A percentile compares a stretch with the other conserved stretches of the same genome.
These are phyloP conservation scores for Tholera decimalis DNA, from an alignment of 2,888 invertebrate species.

Conservation along the genomic window DNA sequence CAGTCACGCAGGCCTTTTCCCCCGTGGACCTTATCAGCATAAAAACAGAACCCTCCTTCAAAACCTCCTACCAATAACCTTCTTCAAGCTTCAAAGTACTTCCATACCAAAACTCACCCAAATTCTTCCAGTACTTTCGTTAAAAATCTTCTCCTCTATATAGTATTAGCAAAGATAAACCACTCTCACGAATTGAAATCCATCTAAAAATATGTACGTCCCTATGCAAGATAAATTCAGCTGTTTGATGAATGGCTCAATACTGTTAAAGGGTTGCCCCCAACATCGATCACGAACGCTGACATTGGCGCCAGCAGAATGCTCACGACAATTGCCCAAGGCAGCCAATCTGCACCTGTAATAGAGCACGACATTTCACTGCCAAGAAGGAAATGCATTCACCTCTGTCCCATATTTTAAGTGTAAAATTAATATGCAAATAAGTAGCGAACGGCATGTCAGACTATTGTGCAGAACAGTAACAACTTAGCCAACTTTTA, in stretches of 20 bases:
- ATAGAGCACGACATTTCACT: conserved; percentile 54
- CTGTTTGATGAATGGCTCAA: conserved; percentile 41
- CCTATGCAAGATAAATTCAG: conserved; percentile 15
- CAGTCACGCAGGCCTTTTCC: too few relatives aligned
- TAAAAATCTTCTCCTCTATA: too few relatives aligned
- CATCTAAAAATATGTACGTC: conserved; percentile 8
- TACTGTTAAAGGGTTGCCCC: conserved; percentile 18
- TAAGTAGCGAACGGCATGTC: conserved; percentile 76
- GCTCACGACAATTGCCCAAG: conserved; percentile 52
- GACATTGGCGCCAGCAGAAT: conserved; percentile 44
- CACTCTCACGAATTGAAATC: conserved; percentile 2
- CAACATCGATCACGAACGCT: conserved; percentile 44
- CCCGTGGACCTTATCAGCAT: too few relatives aligned
- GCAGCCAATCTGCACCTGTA: conserved; percentile 56
- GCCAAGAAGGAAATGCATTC: conserved; percentile 62
- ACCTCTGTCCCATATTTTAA: conserved; percentile 67
- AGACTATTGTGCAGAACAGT: conserved; percentile 75
- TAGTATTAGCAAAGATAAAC: too few relatives aligned
- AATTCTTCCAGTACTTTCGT: too few relatives aligned
- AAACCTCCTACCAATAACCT: too few relatives aligned
- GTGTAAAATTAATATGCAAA: conserved; percentile 82
- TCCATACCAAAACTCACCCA: too few relatives aligned
- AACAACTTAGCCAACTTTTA: conserved; percentile 82
- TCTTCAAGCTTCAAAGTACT: too few relatives aligned
- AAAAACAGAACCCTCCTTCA: too few relatives aligned